phyloP scores from a whole-genome alignment of 2,797 vertebrate genomes.

The Apodemus agrarius region DNA sequence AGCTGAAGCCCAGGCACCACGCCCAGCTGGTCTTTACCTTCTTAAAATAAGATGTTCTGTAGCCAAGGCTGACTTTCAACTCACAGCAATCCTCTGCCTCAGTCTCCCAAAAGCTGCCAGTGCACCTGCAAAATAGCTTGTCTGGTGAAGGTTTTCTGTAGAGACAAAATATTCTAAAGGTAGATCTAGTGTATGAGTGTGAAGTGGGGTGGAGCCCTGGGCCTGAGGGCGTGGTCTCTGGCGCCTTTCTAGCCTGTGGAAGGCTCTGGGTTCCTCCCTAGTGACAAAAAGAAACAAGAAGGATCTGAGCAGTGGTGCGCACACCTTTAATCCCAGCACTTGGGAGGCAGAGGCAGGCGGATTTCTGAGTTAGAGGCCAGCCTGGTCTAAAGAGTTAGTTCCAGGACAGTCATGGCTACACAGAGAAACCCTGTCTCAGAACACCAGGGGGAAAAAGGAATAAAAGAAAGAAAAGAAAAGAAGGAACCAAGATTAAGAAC shows the following conservation, averaged over 20 bases:
- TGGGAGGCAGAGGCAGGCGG: no score
- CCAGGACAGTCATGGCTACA: no score
- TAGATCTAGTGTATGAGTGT: background rate
- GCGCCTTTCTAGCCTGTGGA: background rate
- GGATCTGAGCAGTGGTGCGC: background rate
- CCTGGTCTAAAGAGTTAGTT: no score
- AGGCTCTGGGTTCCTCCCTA: background rate
- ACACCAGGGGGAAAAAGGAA: no score
- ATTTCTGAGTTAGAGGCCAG: no score
- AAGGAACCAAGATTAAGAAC: background rate
- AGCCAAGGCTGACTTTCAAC: background rate
- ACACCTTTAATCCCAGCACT: no score
- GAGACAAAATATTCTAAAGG: background rate
- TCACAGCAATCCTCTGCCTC: background rate
- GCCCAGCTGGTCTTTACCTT: background rate
- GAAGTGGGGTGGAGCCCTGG: background rate
- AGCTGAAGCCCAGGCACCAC: background rate
- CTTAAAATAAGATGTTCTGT: background rate
- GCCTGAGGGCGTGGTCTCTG: background rate
- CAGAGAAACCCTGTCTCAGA: no score
- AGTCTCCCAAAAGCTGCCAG: background rate
- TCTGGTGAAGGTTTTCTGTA: background rate
- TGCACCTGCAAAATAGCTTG: background rate
- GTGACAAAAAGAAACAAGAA: background rate
- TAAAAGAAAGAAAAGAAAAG: no score